Evolutionary conservation across 2,113 vertebrate species (phyloP), one percentile per base, ranked within the genome.

Genomic region (Holacanthus passer): DNA sequence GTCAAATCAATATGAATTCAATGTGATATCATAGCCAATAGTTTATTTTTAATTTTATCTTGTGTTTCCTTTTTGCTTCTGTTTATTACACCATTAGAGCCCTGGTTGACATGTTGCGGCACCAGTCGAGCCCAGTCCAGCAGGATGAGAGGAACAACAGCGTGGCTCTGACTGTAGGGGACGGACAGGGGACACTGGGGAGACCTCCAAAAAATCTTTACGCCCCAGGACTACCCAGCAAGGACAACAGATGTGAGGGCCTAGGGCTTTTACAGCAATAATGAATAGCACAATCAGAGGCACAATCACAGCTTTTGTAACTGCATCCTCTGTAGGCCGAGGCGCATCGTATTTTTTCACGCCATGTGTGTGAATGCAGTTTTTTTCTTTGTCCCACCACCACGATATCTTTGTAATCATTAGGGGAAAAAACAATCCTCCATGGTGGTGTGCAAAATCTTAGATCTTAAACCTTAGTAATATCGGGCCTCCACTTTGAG

Each of bases 21-120:
- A 66, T 31, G 5, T 67, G 20, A 48, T 12, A 27, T 14, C 1
- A 45, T 27, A 69, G 31, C 14, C 53, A n/a, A 5, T 31, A 37
- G 22, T 43, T 71, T 27, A 39, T n/a, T 52, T 11, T 13, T 9
- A 7, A 17, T 70, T 71, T 69, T 19, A 66, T 73, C 16, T 52
- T 24, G 29, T 67, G 2, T 55, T 68, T 88, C n/a, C 27, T 16
- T 11, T 47, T 63, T 68, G 20, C 22, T 48, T 82, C 14, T 85
- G 3, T 84, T 48, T 70, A 13, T 53, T 16, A 17, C 32, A 19
- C 53, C n/a, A 31, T 71, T 59, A 98, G 97, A 93, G 97, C 97
- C 31, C 92, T 97, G 86, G 97, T 98, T 60, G 97, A 97, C 90
- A 98, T 98, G 86, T 84, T 98, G 84, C 94, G 97, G 58, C 97